Percentiles rank a stretch among this genome's conserved stretches.
Conservation (phyloP, 2,888 invertebrate genomes). For the Drosophila tripunctata region DNA sequence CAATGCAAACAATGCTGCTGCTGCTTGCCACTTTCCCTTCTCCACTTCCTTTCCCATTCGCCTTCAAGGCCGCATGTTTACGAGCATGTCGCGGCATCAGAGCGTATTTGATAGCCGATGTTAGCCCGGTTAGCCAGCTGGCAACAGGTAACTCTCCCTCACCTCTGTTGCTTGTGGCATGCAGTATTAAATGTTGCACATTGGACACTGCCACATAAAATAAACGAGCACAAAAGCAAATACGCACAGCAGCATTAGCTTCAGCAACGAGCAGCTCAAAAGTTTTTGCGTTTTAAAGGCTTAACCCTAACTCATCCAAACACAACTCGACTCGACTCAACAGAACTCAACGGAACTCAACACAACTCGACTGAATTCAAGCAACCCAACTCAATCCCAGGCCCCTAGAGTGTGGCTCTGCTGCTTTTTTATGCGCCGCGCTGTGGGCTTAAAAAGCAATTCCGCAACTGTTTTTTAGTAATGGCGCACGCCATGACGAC, state of each 20-base stretch:
- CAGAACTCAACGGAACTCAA: conserved; percentile 15
- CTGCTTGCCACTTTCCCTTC: too few relatives aligned
- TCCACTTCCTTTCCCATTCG: neutral
- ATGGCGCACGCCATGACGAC: conserved; percentile 49
- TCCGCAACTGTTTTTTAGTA: conserved; percentile 78
- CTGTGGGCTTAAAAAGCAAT: conserved; percentile 78
- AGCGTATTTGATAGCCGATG: conserved; percentile 14
- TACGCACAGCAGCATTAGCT: conserved; percentile 69
- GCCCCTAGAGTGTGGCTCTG: conserved; percentile 64
- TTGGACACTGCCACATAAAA: conserved; percentile 4
- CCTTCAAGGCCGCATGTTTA: conserved; percentile 53
- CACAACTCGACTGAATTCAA: conserved; percentile 11
- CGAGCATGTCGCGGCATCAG: conserved; percentile 24
- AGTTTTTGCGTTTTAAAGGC: conserved; percentile 77
- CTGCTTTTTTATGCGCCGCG: conserved; percentile 70
- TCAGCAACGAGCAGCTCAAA: conserved; percentile 75
- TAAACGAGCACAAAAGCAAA: conserved; percentile 65
- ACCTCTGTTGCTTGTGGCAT: neutral
- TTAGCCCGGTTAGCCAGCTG: conserved; percentile 8
- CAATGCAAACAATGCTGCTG: conserved; percentile 70
- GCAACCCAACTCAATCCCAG: conserved; percentile 52
- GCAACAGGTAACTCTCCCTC: conserved; percentile 30
- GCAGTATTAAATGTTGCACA: conserved; percentile 30
- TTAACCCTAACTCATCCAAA: conserved; percentile 56
- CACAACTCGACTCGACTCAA: conserved; percentile 14